These are phyloP conservation scores for Plectropomus leopardus DNA, from an alignment of 2,113 vertebrate species.

Conservation along the genomic window DNA sequence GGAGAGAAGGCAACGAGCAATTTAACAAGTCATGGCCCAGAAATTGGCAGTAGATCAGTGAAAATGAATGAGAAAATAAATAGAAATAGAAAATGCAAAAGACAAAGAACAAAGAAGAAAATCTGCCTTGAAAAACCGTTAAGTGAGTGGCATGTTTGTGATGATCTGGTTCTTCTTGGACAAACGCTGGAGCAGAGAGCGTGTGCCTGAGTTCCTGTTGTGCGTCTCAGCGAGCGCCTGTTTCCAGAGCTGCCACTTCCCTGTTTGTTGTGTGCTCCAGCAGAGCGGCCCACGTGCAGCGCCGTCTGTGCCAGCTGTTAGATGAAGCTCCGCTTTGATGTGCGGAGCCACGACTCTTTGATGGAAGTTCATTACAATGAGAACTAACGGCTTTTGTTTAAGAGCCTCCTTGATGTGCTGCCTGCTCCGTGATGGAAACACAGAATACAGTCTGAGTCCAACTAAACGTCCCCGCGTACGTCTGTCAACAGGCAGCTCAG, in stretches of 20 bases:
- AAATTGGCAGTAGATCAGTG: no score
- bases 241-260: neutral
- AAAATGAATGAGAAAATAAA: no score
- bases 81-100: no score
- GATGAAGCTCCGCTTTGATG: conserved; percentile 22
- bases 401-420: conserved; percentile 1
- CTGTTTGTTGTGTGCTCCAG: neutral
- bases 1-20: no score
- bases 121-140: no score
- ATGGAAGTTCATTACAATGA: conserved; percentile 19
- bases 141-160: no score
- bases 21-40: no score
- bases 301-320: neutral
- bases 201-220: neutral
- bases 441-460: no score
- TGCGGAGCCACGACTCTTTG: conserved; percentile 3
- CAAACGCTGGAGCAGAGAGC: no score
- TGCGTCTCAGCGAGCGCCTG: neutral
- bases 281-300: neutral
- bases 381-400: conserved; percentile 11
- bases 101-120: no score
- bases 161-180: no score
- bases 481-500: no score
- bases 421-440: neutral
- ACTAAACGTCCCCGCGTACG: neutral